phyloP scores from a whole-genome alignment of 1,140 invertebrate species.

The Drosophila lacertosa region DNA sequence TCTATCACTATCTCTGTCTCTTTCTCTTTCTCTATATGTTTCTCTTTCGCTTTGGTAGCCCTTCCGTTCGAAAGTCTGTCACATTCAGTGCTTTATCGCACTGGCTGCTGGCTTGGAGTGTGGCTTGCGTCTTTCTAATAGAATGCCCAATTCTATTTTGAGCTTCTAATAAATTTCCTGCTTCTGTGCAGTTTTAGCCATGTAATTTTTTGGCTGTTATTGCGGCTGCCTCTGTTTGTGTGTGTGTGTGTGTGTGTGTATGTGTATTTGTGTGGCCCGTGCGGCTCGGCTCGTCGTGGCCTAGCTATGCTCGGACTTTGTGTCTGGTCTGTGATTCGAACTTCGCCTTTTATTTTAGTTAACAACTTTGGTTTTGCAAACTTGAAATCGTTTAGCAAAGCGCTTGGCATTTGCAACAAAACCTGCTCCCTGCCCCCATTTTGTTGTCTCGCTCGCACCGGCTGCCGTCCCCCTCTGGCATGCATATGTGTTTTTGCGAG shows the following conservation, averaged over 20 bases:
- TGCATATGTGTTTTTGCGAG: constrained; percentile 60
- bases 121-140: constrained; percentile 39
- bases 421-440: constrained; percentile 12
- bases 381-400: constrained; percentile 70
- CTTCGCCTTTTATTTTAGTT: constrained; percentile 57
- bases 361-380: constrained; percentile 64
- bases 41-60: neutral
- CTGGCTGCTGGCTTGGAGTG: constrained; percentile 7
- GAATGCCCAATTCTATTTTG: constrained; percentile 56
- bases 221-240: neutral
- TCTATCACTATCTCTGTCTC: neutral
- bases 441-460: neutral
- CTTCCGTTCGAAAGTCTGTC: constrained; percentile 15
- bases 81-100: constrained; percentile 22
- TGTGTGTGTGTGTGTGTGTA: too few species aligned
- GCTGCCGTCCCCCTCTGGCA: constrained; percentile 14
- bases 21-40: neutral
- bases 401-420: constrained; percentile 47
- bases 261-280: constrained; percentile 2
- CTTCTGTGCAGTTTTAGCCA: constrained; percentile 46
- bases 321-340: constrained; percentile 19
- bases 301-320: constrained; percentile 5
- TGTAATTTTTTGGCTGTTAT: constrained; percentile 31
- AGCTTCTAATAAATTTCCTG: constrained; percentile 64
- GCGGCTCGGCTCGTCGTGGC: too few species aligned